Conservation (phyloP, 2,113 vertebrate genomes). For the Prunella himalayana region DNA sequence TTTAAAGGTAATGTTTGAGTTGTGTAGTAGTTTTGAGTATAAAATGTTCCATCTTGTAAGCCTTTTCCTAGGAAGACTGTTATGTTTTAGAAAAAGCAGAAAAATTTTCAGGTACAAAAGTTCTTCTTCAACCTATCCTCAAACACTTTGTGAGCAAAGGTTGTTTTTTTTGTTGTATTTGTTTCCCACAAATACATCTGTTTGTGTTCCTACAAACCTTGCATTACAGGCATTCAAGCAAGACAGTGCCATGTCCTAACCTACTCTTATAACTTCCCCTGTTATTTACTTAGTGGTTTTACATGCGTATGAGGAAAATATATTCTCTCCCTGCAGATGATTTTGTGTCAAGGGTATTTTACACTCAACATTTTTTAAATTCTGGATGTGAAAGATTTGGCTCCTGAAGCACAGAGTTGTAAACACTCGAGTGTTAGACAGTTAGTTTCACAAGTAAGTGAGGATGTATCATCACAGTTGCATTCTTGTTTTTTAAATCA, state of each 20-base stretch:
- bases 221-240: neutral
- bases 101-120: neutral
- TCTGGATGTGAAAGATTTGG: neutral
- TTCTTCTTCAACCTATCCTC: neutral
- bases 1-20: neutral
- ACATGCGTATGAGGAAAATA: neutral
- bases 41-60: neutral
- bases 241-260: neutral
- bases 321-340: neutral
- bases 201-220: neutral
- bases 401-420: neutral
- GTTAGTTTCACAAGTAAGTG: neutral
- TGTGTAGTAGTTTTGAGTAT: neutral
- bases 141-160: neutral
- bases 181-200: neutral
- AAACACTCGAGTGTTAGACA: accelerated
- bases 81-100: neutral
- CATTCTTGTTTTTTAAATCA: neutral
- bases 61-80: neutral
- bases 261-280: neutral
- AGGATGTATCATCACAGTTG: neutral
- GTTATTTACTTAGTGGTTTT: neutral
- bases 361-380: neutral
- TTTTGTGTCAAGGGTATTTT: neutral
- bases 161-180: neutral